Evolutionary conservation across 2,797 vertebrate genomes (phyloP).

Genomic region (Notoglanidium macrostoma): DNA sequence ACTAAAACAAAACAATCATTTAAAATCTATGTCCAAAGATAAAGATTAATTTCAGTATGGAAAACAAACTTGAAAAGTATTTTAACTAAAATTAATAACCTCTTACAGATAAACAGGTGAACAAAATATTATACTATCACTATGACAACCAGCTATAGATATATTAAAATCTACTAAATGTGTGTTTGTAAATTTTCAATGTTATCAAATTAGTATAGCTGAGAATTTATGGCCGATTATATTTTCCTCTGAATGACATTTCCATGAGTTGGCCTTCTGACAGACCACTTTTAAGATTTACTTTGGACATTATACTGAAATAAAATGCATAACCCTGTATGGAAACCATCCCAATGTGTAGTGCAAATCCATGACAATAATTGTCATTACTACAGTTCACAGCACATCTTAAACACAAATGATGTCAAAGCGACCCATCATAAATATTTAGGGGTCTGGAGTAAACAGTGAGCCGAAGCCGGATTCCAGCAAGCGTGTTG

Average conservation of each 20-base stretch:
- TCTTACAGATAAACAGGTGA: not conserved
- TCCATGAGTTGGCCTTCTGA: not conserved
- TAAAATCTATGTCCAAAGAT: not conserved
- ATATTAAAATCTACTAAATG: not conserved
- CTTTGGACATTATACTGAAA: not conserved
- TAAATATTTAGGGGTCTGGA: slow-evolving; percentile 68
- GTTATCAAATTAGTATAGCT: not conserved
- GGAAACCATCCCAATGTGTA: not conserved
- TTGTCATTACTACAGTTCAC: too few species aligned
- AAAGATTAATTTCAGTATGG: not conserved
- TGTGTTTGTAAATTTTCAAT: not conserved
- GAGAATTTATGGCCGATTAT: not conserved
- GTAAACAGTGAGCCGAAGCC: slow-evolving; percentile 64
- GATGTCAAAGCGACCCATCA: slow-evolving; percentile 17
- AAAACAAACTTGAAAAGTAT: not conserved
- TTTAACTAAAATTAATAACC: not conserved
- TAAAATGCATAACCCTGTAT: too few species aligned
- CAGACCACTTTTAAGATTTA: not conserved
- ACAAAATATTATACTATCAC: not conserved
- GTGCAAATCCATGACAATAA: not conserved
- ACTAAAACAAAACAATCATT: not conserved
- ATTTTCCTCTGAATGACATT: not conserved
- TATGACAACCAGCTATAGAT: not conserved
- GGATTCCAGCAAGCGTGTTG: slow-evolving; percentile 69
- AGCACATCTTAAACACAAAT: not conserved